Base-by-base conservation (phyloP, 2,888 invertebrate genomes). In the Globia sparganii region DNA sequence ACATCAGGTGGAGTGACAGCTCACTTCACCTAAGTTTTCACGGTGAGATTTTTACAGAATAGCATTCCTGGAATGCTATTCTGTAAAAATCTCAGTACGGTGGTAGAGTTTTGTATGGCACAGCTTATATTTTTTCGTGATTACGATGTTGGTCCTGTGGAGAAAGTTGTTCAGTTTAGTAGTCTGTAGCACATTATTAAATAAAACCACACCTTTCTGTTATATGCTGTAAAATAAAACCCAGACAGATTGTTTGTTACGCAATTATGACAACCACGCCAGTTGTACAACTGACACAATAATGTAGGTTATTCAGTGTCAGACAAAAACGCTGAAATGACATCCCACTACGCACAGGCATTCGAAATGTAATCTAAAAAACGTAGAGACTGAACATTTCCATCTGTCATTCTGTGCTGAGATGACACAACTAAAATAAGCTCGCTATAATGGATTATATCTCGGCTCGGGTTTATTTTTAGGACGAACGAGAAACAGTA, bases 301-400 rank as follows among this genome's bases (percentile, higher is more conserved):
- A 72, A 83, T 73, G 9, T 76, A 58, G 71, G 68, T 69, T 72
- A 74, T 61, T 72, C 75, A 73, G 58, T 72, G 43, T 56, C 67
- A 49, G 28, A 75, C 58, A 78, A 72, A 61, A 68, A 76, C n/a
- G 66, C n/a, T 61, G 46, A 80, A 69, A 69, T 75, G 53, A 46
- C 74, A 64, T 37, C 58, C 56, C 67, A 69, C 40, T 46, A 59
- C 65, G 28, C 71, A 68, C 68, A 68, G 68, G 62, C 59, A 62
- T 74, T 76, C 64, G 80, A 74, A 83, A 84, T 80, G 76, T 80
- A 80, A 84, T 80, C 68, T 84, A 66, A 78, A 56, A 84, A 75
- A 80, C 37, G 18, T 64, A 68, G 31, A 66, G 61, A 43, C 37
- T 71, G 67, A 78, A 74, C 72, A 80, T 73, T 75, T 56, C 64